These are phyloP conservation scores for Entomobrya proxima DNA, from an alignment of 2,888 invertebrate genomes.

Conservation along the genomic window DNA sequence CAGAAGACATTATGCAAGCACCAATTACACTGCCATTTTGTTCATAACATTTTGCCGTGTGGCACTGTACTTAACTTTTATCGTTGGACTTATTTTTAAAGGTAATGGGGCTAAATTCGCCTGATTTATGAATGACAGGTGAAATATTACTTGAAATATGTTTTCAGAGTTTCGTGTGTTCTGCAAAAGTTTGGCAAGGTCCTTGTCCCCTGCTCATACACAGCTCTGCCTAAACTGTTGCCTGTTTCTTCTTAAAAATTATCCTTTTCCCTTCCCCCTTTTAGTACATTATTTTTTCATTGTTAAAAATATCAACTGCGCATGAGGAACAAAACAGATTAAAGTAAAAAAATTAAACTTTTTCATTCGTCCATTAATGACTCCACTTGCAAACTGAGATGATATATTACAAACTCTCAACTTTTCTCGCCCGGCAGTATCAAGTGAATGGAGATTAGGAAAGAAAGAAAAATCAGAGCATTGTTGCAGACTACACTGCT, in stretches of 20 bases:
- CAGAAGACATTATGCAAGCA: neutral
- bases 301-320: neutral
- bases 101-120: neutral
- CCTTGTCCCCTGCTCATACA: constrained; percentile 55
- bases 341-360: neutral
- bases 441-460: constrained; percentile 11
- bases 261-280: constrained; percentile 34
- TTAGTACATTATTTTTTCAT: constrained; percentile 8
- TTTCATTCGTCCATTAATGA: constrained; percentile 50
- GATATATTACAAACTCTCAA: neutral
- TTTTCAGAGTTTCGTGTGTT: neutral
- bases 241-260: neutral
- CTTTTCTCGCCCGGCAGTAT: neutral
- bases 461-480: constrained; percentile 42
- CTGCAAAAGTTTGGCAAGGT: constrained; percentile 28
- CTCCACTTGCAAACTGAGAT: neutral
- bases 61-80: neutral
- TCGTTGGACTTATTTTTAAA: neutral
- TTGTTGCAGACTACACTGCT: constrained; percentile 43
- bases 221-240: neutral
- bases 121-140: constrained; percentile 65
- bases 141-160: constrained; percentile 17
- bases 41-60: neutral
- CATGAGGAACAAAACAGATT: neutral
- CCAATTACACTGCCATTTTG: constrained; percentile 17